Percentiles rank a stretch among this genome's conserved stretches.
Evolutionary conservation across 2,888 invertebrate genomes (phyloP).

Genomic region (Eumacrocentrus americanus): DNA sequence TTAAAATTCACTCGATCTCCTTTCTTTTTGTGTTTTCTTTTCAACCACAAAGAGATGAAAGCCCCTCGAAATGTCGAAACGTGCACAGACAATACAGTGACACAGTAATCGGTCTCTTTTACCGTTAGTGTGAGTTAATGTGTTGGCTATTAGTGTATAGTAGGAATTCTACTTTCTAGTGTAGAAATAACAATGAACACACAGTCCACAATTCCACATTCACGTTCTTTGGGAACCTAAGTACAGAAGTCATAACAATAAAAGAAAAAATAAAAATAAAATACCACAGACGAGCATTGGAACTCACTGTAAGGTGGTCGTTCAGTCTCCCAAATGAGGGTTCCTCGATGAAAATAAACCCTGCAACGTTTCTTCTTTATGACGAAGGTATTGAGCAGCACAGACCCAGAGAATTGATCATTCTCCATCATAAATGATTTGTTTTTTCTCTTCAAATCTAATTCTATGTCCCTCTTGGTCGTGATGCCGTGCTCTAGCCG

Average conservation of each 20-base stretch:
- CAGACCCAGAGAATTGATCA: conserved; percentile 50
- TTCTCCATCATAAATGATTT: conserved; percentile 39
- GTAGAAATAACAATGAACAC: neutral
- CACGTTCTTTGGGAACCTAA: too few species aligned
- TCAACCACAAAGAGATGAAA: too few species aligned
- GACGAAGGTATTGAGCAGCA: conserved; percentile 66
- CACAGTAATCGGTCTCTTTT: too few species aligned
- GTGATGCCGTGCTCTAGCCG: too few species aligned
- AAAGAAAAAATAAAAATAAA: neutral
- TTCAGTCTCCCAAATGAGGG: conserved; percentile 70
- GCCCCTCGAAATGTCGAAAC: too few species aligned
- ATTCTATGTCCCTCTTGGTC: neutral
- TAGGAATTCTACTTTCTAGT: neutral
- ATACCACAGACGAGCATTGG: neutral
- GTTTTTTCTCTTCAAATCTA: neutral
- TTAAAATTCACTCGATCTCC: neutral
- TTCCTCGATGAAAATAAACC: conserved; percentile 69
- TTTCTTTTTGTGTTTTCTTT: too few species aligned
- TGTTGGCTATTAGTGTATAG: too few species aligned
- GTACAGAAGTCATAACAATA: neutral
- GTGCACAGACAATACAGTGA: too few species aligned
- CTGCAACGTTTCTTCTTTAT: conserved; percentile 69
- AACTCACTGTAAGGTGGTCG: conserved; percentile 65
- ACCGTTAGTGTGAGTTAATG: neutral
- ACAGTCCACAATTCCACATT: neutral